A percentile compares a stretch with the other conserved stretches of the same genome.
Evolutionary conservation across 2,888 invertebrate genomes (phyloP).

Genomic region (Drosophila paramelanica): DNA sequence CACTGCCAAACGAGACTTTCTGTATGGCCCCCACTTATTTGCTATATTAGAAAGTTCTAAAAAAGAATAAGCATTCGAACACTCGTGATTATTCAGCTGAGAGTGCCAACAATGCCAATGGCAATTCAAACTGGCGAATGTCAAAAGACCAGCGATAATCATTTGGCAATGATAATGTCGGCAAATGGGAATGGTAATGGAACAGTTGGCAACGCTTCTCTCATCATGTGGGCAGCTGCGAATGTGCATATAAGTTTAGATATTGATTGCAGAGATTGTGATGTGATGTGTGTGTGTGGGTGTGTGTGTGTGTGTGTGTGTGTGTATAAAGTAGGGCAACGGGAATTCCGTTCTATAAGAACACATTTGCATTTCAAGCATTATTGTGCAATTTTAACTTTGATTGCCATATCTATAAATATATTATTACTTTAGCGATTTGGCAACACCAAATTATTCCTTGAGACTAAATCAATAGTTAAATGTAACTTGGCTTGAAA

Average conservation of each 20-base stretch:
- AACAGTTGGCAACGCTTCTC: constrained; percentile 29
- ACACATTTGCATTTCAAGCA: neutral
- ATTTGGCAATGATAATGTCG: constrained; percentile 66
- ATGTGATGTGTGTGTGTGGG: neutral
- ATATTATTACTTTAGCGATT: neutral
- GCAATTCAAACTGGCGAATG: constrained; percentile 36
- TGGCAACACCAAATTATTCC: neutral
- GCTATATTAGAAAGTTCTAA: constrained; percentile 58
- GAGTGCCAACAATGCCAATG: constrained; percentile 46
- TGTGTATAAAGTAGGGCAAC: constrained; percentile 23
- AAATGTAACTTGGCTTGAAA: too few species aligned
- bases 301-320: neutral
- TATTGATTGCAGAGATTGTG: constrained; percentile 26
- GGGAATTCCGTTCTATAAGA: constrained; percentile 1
- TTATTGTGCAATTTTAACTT: neutral
- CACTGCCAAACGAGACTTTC: neutral
- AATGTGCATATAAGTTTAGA: constrained; percentile 4
- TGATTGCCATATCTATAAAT: neutral
- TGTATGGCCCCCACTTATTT: constrained; percentile 24
- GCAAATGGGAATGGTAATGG: constrained; percentile 39
- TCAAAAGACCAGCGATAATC: constrained; percentile 43
- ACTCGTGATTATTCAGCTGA: constrained; percentile 33
- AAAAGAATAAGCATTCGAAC: constrained; percentile 38
- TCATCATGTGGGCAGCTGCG: constrained; percentile 6
- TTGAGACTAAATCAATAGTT: too few species aligned